Percentiles rank a stretch among this genome's conserved stretches.
Evolutionary conservation across 2,113 vertebrate species (phyloP).

Genomic region (human (Homo sapiens)): GRCh38 chr4:29989501-29990000

Average conservation of each 20-base stretch:
- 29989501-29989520: not conserved
- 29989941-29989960: not conserved
- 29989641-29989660: not conserved
- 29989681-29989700: not conserved
- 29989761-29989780: not conserved
- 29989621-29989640: not conserved
- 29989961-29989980: slow-evolving; percentile 45
- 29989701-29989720: not conserved
- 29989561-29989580: not conserved
- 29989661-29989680: not conserved
- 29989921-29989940: slow-evolving; percentile 28
- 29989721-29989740: not conserved
- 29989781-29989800: not conserved
- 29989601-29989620: not conserved
- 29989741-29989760: not conserved
- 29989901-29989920: slow-evolving; percentile 17
- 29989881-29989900: not conserved
- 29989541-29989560: not conserved
- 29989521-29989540: not conserved
- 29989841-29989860: not conserved
- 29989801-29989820: not conserved
- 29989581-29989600: not conserved
- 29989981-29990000: slow-evolving; percentile 3
- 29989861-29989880: not conserved
- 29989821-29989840: not conserved